phyloP scores from a whole-genome alignment of 53 echinoderm and acorn worm genomes.

The Echinarachnius parma region DNA sequence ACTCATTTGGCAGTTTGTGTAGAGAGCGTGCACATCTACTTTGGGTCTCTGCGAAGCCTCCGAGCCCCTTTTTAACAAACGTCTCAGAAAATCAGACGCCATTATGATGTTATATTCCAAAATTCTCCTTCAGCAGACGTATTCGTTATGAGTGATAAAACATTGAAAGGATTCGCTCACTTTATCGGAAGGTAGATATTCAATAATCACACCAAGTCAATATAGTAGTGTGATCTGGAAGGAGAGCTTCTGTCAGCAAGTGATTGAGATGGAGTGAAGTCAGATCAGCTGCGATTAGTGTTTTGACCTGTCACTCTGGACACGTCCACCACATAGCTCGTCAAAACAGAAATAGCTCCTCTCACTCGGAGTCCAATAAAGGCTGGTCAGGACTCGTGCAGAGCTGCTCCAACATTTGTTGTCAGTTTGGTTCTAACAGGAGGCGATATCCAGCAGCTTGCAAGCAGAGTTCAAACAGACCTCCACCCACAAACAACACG shows the following conservation, averaged over 20 bases:
- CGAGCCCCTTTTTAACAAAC: constrained; percentile 78
- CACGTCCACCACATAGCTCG: constrained; percentile 4
- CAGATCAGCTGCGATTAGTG: too few relatives aligned
- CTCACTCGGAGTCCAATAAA: constrained; percentile 1
- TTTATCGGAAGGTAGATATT: too few relatives aligned
- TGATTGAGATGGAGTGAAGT: too few relatives aligned
- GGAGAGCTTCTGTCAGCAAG: too few relatives aligned
- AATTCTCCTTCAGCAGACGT: too few relatives aligned
- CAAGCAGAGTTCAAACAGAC: constrained; percentile 29
- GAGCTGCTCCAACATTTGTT: constrained; percentile 24
- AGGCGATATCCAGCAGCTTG: constrained; percentile 15
- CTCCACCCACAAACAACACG: not conserved
- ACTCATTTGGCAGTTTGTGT: constrained; percentile 98
- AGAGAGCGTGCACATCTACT: constrained; percentile 86
- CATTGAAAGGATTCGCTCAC: too few relatives aligned
- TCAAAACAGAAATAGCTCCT: constrained; percentile 13
- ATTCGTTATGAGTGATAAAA: too few relatives aligned
- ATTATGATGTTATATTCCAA: too few relatives aligned
- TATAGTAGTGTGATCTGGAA: too few relatives aligned
- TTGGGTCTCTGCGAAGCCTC: constrained; percentile 72
- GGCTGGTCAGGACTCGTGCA: not conserved
- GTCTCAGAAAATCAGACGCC: constrained; percentile 90
- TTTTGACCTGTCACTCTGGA: constrained; percentile 22
- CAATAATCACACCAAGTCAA: too few relatives aligned
- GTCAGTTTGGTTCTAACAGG: constrained; percentile 8